Evolutionary conservation across 2,797 vertebrate species (phyloP).

Genomic region (Sebastes variabilis): DNA sequence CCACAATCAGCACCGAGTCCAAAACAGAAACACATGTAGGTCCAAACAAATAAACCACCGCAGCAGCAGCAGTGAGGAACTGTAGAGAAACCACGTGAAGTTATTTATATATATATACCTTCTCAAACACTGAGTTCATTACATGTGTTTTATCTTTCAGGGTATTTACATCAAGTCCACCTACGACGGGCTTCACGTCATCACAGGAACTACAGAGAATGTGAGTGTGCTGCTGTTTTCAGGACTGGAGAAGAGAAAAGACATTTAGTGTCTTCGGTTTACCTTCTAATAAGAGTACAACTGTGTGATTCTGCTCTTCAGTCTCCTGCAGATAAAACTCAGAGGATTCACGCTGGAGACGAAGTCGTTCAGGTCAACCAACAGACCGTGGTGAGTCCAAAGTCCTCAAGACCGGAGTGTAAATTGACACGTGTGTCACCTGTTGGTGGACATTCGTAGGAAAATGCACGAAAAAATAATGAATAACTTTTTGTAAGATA

Average conservation of each 20-base stretch:
- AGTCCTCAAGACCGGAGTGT: neutral
- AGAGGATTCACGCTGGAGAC: conserved; percentile 95
- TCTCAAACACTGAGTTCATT: neutral
- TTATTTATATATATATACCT: neutral
- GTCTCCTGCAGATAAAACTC: conserved; percentile 93
- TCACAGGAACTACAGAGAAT: conserved; percentile 96
- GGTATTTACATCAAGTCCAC: conserved; percentile 99
- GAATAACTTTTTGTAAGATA: no score
- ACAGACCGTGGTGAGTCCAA: conserved; percentile 92
- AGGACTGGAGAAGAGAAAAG: neutral
- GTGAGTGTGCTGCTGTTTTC: conserved; percentile 81
- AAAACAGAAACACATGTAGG: conserved; percentile 32
- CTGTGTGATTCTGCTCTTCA: conserved; percentile 46
- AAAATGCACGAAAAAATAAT: no score
- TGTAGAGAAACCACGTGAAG: neutral
- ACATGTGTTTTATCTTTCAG: conserved; percentile 66
- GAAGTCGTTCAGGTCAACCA: conserved; percentile 95
- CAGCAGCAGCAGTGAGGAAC: neutral
- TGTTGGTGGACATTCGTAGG: no score
- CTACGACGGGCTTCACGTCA: conserved; percentile 94
- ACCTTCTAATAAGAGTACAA: neutral
- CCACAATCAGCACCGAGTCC: neutral
- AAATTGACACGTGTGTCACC: no score
- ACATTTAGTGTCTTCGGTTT: neutral
- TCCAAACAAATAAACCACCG: neutral